Evolutionary conservation across 2,113 vertebrate species (phyloP).

Genomic region (Kryptolebias marmoratus): DNA sequence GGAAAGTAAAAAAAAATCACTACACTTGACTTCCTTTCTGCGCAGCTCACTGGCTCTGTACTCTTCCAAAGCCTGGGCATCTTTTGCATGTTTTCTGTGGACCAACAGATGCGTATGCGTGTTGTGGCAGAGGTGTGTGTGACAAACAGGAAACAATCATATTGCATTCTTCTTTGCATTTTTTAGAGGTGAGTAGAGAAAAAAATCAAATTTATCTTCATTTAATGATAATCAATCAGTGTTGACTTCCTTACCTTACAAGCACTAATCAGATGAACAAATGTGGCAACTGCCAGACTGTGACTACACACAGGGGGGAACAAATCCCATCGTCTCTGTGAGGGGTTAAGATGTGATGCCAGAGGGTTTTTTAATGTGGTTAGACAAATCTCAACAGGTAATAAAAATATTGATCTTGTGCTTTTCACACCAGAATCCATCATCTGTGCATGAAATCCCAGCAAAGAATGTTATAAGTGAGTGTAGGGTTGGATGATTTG

Average conservation of each 20-base stretch:
- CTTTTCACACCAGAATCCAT: constrained; percentile 66
- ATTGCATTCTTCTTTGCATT: constrained; percentile 7
- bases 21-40: constrained; percentile 61
- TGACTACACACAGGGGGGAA: constrained; percentile 8
- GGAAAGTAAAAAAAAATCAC: constrained; percentile 47
- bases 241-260: constrained; percentile 2
- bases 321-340: constrained; percentile 54
- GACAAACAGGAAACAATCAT: constrained; percentile 13
- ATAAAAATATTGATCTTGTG: constrained; percentile 67
- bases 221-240: constrained; percentile 29
- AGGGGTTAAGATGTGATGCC: constrained; percentile 58
- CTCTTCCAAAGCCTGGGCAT: constrained; percentile 63
- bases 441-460: constrained; percentile 44
- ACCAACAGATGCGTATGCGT: constrained; percentile 2
- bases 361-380: constrained; percentile 65
- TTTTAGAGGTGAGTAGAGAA: constrained; percentile 13
- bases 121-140: constrained; percentile 2
- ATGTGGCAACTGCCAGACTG: constrained; percentile 32
- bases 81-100: constrained; percentile 58
- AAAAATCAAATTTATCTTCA: constrained; percentile 44
- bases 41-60: constrained; percentile 57
- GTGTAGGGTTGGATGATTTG: constrained; percentile 54
- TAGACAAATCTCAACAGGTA: constrained; percentile 62
- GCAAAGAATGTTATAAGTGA: constrained; percentile 44
- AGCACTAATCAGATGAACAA: constrained; percentile 27